Base-by-base conservation (phyloP, 1,140 invertebrate species). In the Pectinophora gossypiella region DNA sequence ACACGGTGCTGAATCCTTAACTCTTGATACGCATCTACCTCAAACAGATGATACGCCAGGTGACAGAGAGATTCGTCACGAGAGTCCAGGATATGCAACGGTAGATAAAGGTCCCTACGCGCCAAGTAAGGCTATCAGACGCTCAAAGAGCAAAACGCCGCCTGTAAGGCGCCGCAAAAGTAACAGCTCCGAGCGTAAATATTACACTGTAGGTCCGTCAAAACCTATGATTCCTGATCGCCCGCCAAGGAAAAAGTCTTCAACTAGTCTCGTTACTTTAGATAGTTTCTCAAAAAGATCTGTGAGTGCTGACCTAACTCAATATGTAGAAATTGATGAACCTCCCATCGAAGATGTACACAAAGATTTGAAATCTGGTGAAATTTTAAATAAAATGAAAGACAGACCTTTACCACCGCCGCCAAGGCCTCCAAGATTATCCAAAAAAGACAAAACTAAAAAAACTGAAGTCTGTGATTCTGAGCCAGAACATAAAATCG, bases 331-430 rank as follows among this genome's bases (percentile, higher is more conserved):
- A 77, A 90, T 92, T 20, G 91, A 90, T 15, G 90, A 92, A 43
- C 89, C 90, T 0, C 74, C 76, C 19, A 77, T 88, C 43, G 85
- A 86, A 65, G 77, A 80, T 48, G 56, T 63, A 4, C 89, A 87
- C 19, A 91, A 88, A 72, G 87, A 93, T 65, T 71, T 94, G 22
- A 89, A 92, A 46, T 94, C 93, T 13, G 93, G 92, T 10, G 91
- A 92, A 50, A 88, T 94, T 7, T 88, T 95, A 0, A 92, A 90
- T 63, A 95, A 93, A 85, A 95, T 96, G 89, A 94, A 94, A 82
- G 91, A 92, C 52, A 89, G 95, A 56, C 95, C 95, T 0, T 70
- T 96, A 50, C 94, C 95, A n/a, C 91, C 95, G 7, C 94, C 95
- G 0, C 94, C 95, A 4, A 84, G 94, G 43, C 94, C 95, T 27